A percentile compares a stretch with the other conserved stretches of the same genome.
Conservation (phyloP, 2,888 invertebrate species). For the Polymixis lichenea region DNA sequence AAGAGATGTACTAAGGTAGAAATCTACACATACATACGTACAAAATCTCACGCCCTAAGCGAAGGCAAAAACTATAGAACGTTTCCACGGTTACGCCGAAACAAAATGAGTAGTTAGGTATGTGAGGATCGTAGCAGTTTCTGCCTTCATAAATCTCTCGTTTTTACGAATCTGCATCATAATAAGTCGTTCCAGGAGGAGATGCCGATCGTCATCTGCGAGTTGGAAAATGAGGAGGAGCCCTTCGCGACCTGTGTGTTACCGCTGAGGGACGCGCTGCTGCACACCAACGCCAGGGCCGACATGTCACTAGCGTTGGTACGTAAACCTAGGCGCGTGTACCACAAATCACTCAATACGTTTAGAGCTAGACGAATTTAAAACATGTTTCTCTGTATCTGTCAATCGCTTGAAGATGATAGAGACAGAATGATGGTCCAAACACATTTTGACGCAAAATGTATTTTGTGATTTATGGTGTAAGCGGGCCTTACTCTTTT, state of each 20-base stretch:
- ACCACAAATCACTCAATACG: not conserved
- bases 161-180: not conserved
- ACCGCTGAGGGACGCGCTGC: slow-evolving; percentile 76
- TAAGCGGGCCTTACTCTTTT: not conserved
- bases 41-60: not conserved
- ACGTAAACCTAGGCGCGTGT: slow-evolving; percentile 17
- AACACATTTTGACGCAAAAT: not conserved
- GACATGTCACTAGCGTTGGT: slow-evolving; percentile 81
- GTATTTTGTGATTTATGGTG: not conserved
- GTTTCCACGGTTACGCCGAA: no score
- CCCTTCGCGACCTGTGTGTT: slow-evolving; percentile 75
- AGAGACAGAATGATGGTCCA: not conserved
- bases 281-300: slow-evolving; percentile 75
- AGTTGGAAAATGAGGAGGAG: slow-evolving; percentile 67
- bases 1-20: not conserved
- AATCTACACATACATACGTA: not conserved
- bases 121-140: no score
- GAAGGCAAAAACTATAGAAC: not conserved
- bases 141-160: not conserved
- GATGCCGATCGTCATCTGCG: slow-evolving; percentile 75
- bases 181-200: slow-evolving; percentile 67
- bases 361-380: not conserved
- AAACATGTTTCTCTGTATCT: not conserved
- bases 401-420: not conserved
- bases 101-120: no score